Base-by-base conservation (phyloP, 1,140 invertebrate genomes). In the Thaumetopoea pityocampa region DNA sequence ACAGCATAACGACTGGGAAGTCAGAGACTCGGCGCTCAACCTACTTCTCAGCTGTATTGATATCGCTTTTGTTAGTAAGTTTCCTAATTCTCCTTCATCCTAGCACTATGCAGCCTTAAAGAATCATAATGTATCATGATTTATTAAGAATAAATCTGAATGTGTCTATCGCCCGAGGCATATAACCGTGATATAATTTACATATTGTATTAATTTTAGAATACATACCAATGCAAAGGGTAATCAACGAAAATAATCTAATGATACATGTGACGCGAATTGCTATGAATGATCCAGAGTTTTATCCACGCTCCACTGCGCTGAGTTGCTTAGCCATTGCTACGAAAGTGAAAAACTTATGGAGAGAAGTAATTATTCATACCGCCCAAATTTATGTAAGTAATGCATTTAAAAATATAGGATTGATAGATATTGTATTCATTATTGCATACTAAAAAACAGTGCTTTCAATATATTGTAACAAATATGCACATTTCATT, bases 201-300 rank as follows among this genome's bases (percentile, higher is more conserved):
- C n/a, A n/a, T n/a, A n/a, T n/a, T n/a, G n/a, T n/a, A n/a, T n/a
- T n/a, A n/a, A n/a, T 53, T 52, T 28, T 46, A 92, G 91, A 92
- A 77, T 93, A 90, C 69, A 89, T 90, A 20, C 88, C 90, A 9
- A 91, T 91, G 58, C 91, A 91, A 73, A 85, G 87, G 15, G 85
- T 91, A 47, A 52, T 93, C 4, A 51, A 89, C n/a, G 79, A 88
- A 12, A 83, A 89, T 42, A 71, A 88, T 37, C 86, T 93, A 17
- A 76, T 89, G 4, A 70, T 86, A 44, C 56, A 90, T 9, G 86
- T 89, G 2, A 65, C 89, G 5, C 85, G 87, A 38, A 81, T 91
- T 51, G 87, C 86, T 0, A 74, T 87, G 15, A 74, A 84, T 14
- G 91, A 92, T 59, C 62, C 67, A 0, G 90, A 92, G 56, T 86